Base-by-base conservation (phyloP, 2,797 vertebrate genomes). In the Epinephelus awoara region DNA sequence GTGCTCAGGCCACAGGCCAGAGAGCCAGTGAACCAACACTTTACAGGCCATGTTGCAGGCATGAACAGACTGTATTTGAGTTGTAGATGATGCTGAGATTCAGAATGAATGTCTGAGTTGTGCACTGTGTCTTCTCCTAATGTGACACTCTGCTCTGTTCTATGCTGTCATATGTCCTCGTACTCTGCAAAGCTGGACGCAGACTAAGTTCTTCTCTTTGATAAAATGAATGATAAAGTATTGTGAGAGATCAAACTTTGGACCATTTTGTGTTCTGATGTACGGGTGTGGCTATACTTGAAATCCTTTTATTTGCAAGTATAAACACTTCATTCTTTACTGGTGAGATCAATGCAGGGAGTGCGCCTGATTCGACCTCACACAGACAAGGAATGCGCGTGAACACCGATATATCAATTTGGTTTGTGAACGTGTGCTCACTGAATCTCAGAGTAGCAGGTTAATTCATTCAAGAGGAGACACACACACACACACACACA, bases 291-390 rank as follows among this genome's bases (percentile, higher is more conserved):
- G 84, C 62, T 61, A 40, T 65, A 29, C 47, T 67, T 74, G 63
- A 85, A 82, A 86, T 75, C 63, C 66, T 54, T 84, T 77, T 77
- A 86, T 87, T 87, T 82, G 77, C 65, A 77, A 89, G 67, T 75
- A 75, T 88, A 92, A 87, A 88, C 75, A 78, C 65, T 9, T 87
- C 80, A 89, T 93, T 93, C 85, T 88, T 88, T 59, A 78, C 67
- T 81, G 78, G 78, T 94, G 89, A 94, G 89, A 91, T 94, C 90
- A 86, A 87, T 71, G 51, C 27, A 85, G 77, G 85, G 87, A 84
- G 89, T 80, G 65, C 72, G 50, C 83, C 72, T 74, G 81, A 74
- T 71, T 47, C 61, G 50, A 92, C 88, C 79, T 92, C 82, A 92
- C 85, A 91, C 70, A 84, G 85, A 82, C 71, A 61, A 88, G 57